phyloP scores from a whole-genome alignment of 2,888 invertebrate species.

The Achlya flavicornis region DNA sequence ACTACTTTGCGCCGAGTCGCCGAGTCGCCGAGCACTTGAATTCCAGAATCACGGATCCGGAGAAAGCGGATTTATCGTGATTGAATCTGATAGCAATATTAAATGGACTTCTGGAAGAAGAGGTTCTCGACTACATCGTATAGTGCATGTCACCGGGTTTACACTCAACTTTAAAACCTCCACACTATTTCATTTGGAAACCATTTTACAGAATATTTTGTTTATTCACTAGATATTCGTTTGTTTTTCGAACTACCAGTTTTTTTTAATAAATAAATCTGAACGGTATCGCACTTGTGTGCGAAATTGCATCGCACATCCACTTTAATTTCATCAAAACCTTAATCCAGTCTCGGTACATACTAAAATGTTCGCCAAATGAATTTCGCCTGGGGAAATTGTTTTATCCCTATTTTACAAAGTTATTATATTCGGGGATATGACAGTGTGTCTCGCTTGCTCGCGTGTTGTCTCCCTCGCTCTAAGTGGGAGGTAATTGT shows the following conservation, averaged over 20 bases:
- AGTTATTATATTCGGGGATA: constrained; percentile 28
- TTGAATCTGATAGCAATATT: constrained; percentile 8
- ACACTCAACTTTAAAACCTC: background rate
- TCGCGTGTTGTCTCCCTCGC: constrained; percentile 11
- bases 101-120: background rate
- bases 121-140: background rate
- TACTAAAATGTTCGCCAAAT: constrained; percentile 21
- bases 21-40: background rate
- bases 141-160: background rate
- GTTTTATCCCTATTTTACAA: constrained; percentile 34
- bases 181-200: too few species aligned
- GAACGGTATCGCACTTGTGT: background rate
- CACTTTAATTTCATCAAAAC: constrained; percentile 40
- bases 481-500: constrained; percentile 24
- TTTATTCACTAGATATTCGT: background rate
- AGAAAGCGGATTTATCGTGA: constrained; percentile 19
- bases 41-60: constrained; percentile 12
- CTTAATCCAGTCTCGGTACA: constrained; percentile 35
- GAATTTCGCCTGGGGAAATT: constrained; percentile 30
- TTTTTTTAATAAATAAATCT: background rate
- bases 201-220: background rate
- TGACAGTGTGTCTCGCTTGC: constrained; percentile 11
- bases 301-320: constrained; percentile 23
- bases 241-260: background rate
- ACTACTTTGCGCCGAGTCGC: background rate